Evolutionary conservation across 1,140 invertebrate species (phyloP), one percentile per base, ranked within the genome.

Genomic region (Aphaenogaster floridana): DNA sequence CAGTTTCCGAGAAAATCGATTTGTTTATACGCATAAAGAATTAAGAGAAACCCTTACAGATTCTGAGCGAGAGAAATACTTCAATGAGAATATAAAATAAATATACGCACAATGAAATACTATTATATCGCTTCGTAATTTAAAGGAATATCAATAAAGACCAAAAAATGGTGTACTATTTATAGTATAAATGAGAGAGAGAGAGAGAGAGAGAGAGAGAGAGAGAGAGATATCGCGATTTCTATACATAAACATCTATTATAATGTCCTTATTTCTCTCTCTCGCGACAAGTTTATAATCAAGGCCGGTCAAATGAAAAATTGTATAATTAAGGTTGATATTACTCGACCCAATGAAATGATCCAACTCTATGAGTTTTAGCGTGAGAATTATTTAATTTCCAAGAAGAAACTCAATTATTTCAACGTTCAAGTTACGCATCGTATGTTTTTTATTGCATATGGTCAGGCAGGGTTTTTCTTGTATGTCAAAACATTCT

Each of bases 391-490:
- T 66, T 52, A 54, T 15, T 66, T 50, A 9, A 54, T 34, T 68
- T 3, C 11, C 8, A 50, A 59, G 52, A 84, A 74, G 54, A 84
- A 74, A 76, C 80, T 84, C 80, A 74, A 84, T 84, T 61, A 61
- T 84, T 84, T 84, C 69, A 76, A 84, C 69, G 57, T 84, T 34
- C 17, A 76, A 63, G 69, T 84, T 84, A 76, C 69, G 42, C 57
- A 17, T 45, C 45, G 34, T 76, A 84, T 84, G 50, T 61, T 76
- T 83, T 74, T 50, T 84, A 74, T 34, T 48, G 54, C 57, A 28
- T 61, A 84, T 50, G 69, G 0, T 48, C 59, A 84, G 69, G 8
- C 54, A 84, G 42, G 69, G 8, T 84, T 84, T 84, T 17, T 72
- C 28, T 74, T 39, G 39, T 57, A 50, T 50, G 17, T 42, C 11